Conservation (phyloP, 2,113 vertebrate species). For the Atrichornis clamosus region DNA sequence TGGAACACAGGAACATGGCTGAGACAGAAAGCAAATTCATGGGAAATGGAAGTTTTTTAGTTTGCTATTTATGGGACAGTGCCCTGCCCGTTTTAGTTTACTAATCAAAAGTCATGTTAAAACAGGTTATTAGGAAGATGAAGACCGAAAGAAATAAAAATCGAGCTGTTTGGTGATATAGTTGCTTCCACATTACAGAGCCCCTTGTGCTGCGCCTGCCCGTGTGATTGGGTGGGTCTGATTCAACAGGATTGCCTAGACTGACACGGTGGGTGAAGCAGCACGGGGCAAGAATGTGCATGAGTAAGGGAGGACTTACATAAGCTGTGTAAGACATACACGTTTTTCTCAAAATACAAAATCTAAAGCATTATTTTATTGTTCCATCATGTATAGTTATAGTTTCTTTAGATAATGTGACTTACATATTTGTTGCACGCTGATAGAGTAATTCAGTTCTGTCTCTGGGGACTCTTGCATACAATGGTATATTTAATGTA, state of each 20-base stretch:
- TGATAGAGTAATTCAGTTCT: neutral
- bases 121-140: neutral
- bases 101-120: neutral
- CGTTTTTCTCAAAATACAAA: neutral
- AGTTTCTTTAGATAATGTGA: neutral
- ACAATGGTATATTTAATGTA: neutral
- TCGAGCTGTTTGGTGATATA: neutral
- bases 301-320: neutral
- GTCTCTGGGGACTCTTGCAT: neutral
- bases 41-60: neutral
- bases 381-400: accelerated
- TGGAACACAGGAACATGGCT: neutral
- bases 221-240: neutral
- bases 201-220: neutral
- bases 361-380: neutral
- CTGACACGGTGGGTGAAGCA: neutral
- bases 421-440: neutral
- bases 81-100: neutral
- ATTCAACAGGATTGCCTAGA: neutral
- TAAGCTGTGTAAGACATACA: accelerated
- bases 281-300: neutral
- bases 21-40: neutral
- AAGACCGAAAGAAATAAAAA: neutral
- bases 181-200: neutral
- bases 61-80: neutral